Evolutionary conservation across 2,113 vertebrate species (phyloP).

Genomic region (Lasiurus borealis): DNA sequence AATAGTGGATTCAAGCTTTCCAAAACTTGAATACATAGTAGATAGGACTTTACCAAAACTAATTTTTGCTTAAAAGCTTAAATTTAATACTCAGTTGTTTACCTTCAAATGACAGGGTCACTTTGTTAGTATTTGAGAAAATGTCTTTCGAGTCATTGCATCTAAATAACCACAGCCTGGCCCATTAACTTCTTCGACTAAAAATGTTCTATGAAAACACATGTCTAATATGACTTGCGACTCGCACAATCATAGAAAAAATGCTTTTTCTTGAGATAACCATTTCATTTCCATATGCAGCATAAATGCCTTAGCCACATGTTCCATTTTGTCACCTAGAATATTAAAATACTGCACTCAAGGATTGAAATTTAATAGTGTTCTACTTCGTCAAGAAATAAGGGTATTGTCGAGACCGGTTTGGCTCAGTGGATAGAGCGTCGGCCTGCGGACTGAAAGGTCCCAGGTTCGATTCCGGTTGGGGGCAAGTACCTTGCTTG

Average conservation of each 20-base stretch:
- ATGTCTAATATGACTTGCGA: not conserved
- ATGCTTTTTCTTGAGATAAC: not conserved
- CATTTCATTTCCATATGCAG: not conserved
- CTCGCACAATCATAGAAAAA: not conserved
- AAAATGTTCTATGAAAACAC: not conserved
- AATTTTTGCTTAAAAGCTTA: constrained; percentile 21
- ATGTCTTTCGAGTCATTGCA: not conserved
- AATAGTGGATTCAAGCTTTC: not conserved
- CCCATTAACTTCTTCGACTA: not conserved
- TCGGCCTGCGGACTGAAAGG: too few relatives aligned
- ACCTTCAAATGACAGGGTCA: not conserved
- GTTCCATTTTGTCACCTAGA: not conserved
- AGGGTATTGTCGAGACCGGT: not conserved
- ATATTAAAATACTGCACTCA: not conserved
- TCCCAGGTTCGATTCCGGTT: too few relatives aligned
- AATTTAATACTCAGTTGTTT: not conserved
- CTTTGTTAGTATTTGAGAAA: not conserved
- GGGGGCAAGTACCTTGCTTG: too few relatives aligned
- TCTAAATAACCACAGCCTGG: not conserved
- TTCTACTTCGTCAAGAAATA: not conserved
- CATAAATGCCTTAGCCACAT: not conserved
- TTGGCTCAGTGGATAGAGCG: too few relatives aligned
- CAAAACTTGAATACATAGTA: not conserved
- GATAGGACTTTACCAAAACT: not conserved
- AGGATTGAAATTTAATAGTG: not conserved